Evolutionary conservation across 2,113 vertebrate genomes (phyloP).

Genomic region (Rhinogobius similis): DNA sequence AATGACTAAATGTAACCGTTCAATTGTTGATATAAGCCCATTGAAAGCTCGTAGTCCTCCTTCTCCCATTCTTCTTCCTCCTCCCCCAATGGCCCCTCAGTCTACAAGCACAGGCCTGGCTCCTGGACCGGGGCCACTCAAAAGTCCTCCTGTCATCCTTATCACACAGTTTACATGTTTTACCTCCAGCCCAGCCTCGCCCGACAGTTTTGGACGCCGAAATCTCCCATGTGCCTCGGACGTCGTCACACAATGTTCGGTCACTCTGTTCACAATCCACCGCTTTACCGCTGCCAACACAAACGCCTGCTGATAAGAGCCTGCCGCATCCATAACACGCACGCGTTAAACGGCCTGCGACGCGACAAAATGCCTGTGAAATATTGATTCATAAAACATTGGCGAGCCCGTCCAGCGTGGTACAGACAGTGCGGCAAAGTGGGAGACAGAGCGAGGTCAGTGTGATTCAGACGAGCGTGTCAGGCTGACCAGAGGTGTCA

Average conservation of each 20-base stretch:
- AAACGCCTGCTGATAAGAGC: not conserved
- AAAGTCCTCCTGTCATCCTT: slow-evolving; percentile 2
- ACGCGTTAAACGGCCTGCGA: not conserved
- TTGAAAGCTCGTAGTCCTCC: not conserved
- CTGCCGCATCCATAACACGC: not conserved
- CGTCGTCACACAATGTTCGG: slow-evolving; percentile 57
- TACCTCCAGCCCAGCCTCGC: slow-evolving; percentile 5
- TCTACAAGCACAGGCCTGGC: not conserved
- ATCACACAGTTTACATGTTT: slow-evolving; percentile 7
- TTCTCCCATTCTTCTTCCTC: not conserved
- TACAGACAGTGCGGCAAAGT: not conserved
- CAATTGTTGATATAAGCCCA: no score
- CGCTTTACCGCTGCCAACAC: not conserved
- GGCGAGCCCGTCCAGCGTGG: not conserved
- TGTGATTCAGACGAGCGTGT: slow-evolving; percentile 47
- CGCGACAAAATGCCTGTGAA: not conserved
- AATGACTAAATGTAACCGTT: no score
- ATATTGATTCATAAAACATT: not conserved
- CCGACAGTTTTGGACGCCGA: slow-evolving; percentile 37
- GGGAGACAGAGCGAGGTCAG: not conserved
- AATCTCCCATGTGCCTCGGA: slow-evolving; percentile 17
- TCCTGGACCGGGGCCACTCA: not conserved
- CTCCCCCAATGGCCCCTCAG: not conserved
- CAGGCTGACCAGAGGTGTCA: slow-evolving; percentile 73
- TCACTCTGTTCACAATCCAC: slow-evolving; percentile 55